These are phyloP conservation scores for Andricus grossulariae DNA, from an alignment of 1,140 invertebrate species.

Conservation along the genomic window DNA sequence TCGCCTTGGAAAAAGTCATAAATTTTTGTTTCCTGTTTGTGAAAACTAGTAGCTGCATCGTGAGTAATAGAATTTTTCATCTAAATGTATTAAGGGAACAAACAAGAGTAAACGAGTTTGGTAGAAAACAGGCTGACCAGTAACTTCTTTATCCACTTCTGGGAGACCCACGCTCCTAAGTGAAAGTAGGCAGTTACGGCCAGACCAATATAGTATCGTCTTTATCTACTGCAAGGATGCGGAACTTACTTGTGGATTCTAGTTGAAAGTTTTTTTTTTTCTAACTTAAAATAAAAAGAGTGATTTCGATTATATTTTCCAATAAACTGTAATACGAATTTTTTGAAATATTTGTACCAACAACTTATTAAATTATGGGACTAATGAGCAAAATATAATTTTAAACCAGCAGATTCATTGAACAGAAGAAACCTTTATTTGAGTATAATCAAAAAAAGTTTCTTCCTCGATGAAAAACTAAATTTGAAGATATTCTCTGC, in stretches of 20 bases:
- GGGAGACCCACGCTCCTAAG: background rate
- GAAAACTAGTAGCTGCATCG: background rate
- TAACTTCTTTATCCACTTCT: conserved; percentile 24
- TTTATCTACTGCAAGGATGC: conserved; percentile 3
- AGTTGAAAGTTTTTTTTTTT: background rate
- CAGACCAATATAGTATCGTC: background rate
- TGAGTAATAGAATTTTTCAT: conserved; percentile 4
- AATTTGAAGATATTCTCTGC: no score
- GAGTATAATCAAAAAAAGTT: no score
- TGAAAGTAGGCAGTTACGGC: background rate
- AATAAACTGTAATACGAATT: no score
- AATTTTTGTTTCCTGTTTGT: no score
- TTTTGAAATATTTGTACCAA: no score
- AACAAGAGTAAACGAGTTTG: conserved; percentile 18
- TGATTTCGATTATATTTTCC: background rate
- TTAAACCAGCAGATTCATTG: no score
- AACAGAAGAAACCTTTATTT: no score
- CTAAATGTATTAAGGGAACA: background rate
- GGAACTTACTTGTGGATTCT: background rate
- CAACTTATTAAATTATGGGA: no score
- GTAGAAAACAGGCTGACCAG: background rate
- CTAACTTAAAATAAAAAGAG: background rate
- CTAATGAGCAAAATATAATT: no score
- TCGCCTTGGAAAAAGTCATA: no score
- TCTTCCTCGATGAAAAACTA: no score